phyloP scores from a whole-genome alignment of 2,113 vertebrate species.

The Phainopepla nitens region DNA sequence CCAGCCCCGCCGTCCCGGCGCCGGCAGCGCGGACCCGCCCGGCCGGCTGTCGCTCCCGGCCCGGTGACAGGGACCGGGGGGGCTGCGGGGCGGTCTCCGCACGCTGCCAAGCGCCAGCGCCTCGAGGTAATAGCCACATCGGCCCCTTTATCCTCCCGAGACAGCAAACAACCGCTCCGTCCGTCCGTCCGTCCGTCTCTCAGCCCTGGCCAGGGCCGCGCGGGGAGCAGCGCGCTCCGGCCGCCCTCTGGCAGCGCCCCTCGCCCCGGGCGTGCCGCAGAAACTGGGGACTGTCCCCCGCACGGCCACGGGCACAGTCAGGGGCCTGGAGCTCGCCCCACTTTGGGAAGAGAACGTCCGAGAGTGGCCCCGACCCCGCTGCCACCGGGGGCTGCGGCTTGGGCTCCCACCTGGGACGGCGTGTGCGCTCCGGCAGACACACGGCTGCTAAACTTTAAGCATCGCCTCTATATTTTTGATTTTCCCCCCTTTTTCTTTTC shows the following conservation, averaged over 20 bases:
- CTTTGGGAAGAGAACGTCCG: neutral
- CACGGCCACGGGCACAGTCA: neutral
- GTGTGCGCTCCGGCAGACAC: neutral
- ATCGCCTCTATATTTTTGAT: neutral
- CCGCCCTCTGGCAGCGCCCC: neutral
- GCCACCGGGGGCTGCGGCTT: neutral
- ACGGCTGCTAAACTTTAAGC: neutral
- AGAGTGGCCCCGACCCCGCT: neutral
- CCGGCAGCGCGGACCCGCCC: neutral
- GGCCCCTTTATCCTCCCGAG: neutral
- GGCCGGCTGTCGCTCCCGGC: neutral
- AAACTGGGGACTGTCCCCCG: rapidly evolving
- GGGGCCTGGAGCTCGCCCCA: rapidly evolving
- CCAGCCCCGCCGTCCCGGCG: neutral
- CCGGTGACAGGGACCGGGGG: neutral
- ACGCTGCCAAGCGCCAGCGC: neutral
- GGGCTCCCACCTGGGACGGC: neutral
- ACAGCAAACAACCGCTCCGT: neutral
- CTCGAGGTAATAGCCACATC: neutral
- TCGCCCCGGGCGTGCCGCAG: neutral
- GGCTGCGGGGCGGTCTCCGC: neutral
- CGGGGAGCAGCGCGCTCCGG: neutral
- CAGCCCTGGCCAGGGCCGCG: neutral
- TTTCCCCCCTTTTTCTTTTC: rapidly evolving
- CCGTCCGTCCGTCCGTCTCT: neutral